Base-by-base conservation (phyloP, 2,113 vertebrate species). In the Gopherus flavomarginatus region DNA sequence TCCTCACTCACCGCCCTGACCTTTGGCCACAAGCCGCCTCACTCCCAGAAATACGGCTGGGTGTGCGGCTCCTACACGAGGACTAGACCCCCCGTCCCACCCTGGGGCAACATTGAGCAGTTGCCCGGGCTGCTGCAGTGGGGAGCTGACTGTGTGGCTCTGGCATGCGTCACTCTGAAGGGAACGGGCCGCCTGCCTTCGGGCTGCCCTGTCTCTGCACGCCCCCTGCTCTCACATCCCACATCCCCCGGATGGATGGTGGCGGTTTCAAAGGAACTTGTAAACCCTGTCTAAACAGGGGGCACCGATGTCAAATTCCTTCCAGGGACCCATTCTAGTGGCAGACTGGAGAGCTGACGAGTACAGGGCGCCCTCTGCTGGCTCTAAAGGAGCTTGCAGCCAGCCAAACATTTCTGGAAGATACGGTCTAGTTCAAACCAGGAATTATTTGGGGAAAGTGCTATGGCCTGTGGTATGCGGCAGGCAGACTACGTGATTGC, bases 301-400 rank as follows among this genome's bases (percentile, higher is more conserved):
- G 88, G 5, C 91, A 59, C 29, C 21, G 31, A 94, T 92, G 97
- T 96, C 97, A 91, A 26, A 85, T 27, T 79, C 44, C 75, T 94
- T 5, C 8, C 31, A 1, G 69, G n/a, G 56, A 57, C 1, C 31
- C 2, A 11, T 5, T 4, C 50, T 85, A 89, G 80, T 8, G 62
- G 81, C 75, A 91, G n/a, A 17, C 79, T 0, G 35, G 31, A 49
- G 85, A 29, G 90, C 86, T 47, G 50, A 80, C 1, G 72, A 81
- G 78, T 27, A 47, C 91, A 50, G 85, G 90, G 92, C 91, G 95
- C 97, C 97, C 97, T 97, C 98, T 98, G 89, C 97, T 89, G 97
- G 96, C 93, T 72, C 4, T 1, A 26, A 42, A 29, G 85, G 85
- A 69, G 88, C 50, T 87, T 85, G 85, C 79, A 87, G n/a, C 81